Base-by-base conservation (phyloP, 1,140 invertebrate species). In the Caenorhabditis latens region DNA sequence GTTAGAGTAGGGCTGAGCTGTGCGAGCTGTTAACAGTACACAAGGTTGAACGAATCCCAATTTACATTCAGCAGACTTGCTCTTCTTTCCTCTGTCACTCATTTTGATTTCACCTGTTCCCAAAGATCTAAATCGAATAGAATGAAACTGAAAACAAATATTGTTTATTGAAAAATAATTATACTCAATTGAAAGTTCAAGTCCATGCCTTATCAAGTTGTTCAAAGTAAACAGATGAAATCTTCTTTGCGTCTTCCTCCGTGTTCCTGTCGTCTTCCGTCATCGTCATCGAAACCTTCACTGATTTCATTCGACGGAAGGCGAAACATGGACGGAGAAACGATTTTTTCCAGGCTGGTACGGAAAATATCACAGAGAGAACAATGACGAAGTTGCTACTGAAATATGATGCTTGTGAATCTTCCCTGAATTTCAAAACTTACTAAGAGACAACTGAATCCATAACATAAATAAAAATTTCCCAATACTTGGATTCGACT, bases 301-400 rank as follows among this genome's bases (percentile, higher is more conserved):
- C 19, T 6, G 65, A 43, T 71, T 71, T 14, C 65, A 71, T 71
- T n/a, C 42, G 13, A 43, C 65, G 14, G 19, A 71, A 43, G 0
- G 42, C 42, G 14, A 43, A 43, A 19, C 13, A 43, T 11, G 65
- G 65, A 43, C 65, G 40, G 4, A 71, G 65, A 46, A 71, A 71
- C 16, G 40, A 11, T n/a, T 46, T 11, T 46, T 71, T 71, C 65
- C 65, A 71, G 14, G 40, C 19, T 71, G 65, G 65, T 7, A 71
- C 65, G 8, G 65, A 71, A 42, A 71, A 71, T 11, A 71, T 43
- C 11, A 71, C 65, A 21, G 42, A 43, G 2, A 71, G 40, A 5
- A 71, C 65, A n/a, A 71, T 71, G 40, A 71, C 11, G 11, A 14
- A 43, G 65, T 71, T 43, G 42, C 65, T 71, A 16, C 65, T 71